Percentiles rank a stretch among this genome's conserved stretches.
These are phyloP conservation scores for Kryphioiulus occultus DNA, from an alignment of 2,888 invertebrate species.

Conservation along the genomic window DNA sequence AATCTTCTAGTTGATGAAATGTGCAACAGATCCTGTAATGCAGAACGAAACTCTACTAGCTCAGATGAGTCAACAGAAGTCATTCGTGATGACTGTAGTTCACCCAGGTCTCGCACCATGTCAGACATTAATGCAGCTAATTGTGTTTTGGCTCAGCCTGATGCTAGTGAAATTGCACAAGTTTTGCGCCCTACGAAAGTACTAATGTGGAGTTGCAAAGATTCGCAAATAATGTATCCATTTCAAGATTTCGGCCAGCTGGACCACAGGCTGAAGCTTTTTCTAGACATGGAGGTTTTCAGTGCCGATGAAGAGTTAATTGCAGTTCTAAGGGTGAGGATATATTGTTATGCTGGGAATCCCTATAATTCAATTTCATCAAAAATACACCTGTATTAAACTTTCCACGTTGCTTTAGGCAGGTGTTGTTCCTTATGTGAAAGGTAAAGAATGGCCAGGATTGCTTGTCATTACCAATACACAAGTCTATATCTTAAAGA, in stretches of 20 bases:
- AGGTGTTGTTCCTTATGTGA: constrained; percentile 44
- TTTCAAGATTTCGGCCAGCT: constrained; percentile 52
- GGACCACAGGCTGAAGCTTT: constrained; percentile 52
- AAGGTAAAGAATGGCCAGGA: constrained; percentile 47
- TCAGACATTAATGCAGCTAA: not conserved
- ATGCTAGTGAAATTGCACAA: not conserved
- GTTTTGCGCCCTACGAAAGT: not conserved
- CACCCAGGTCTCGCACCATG: not conserved
- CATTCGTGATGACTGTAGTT: not conserved
- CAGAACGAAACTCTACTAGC: not conserved
- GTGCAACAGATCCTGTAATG: not conserved
- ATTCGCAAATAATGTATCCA: constrained; percentile 46
- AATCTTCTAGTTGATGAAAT: not conserved
- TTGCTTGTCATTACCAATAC: constrained; percentile 48
- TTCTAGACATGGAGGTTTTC: constrained; percentile 52
- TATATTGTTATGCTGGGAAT: not conserved
- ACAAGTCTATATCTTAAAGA: constrained; percentile 52
- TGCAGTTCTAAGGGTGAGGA: constrained; percentile 50
- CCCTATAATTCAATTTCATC: not conserved
- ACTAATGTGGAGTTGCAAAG: constrained; percentile 43
- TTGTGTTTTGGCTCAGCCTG: not conserved
- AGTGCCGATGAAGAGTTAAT: constrained; percentile 50
- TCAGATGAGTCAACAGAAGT: constrained; percentile 29
- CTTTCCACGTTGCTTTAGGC: constrained; percentile 36
- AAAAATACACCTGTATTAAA: not conserved